Evolutionary conservation across 2,113 vertebrate genomes (phyloP).

Genomic region (Pelmatolapia mariae): DNA sequence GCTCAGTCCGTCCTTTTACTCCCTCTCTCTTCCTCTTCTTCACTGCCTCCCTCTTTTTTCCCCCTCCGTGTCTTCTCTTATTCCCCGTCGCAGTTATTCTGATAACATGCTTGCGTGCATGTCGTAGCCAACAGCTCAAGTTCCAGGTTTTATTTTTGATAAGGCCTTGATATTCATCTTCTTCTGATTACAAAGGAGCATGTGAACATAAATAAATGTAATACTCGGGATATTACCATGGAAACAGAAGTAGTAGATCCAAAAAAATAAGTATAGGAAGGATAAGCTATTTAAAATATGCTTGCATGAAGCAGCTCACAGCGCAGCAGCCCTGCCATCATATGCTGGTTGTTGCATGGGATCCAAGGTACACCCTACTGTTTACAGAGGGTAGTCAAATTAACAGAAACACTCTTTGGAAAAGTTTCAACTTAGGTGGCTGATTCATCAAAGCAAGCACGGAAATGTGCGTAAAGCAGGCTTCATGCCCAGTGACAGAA

Average conservation of each 20-base stretch:
- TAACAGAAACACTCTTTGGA: neutral
- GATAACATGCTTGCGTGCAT: neutral
- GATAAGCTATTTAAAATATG: neutral
- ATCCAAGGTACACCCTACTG: neutral
- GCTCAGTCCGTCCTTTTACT: conserved; percentile 2
- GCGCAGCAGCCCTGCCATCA: neutral
- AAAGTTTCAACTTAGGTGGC: neutral
- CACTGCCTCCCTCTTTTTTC: neutral
- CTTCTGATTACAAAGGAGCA: conserved; percentile 18
- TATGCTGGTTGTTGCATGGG: neutral
- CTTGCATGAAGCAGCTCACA: neutral
- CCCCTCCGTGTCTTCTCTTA: neutral
- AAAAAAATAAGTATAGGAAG: conserved; percentile 13
- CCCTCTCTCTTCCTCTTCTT: neutral
- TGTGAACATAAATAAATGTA: conserved; percentile 15
- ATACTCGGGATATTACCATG: conserved; percentile 24
- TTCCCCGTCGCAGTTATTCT: neutral
- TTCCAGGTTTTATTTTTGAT: neutral
- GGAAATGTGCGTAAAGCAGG: neutral
- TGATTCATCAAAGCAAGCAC: neutral
- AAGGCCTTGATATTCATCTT: conserved; percentile 17
- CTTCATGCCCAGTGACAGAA: neutral
- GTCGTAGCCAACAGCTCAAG: neutral
- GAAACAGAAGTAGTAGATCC: conserved; percentile 34
- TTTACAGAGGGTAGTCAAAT: neutral